Base-by-base conservation (phyloP, 2,113 vertebrate genomes). In the Leucoraja erinaceus region DNA sequence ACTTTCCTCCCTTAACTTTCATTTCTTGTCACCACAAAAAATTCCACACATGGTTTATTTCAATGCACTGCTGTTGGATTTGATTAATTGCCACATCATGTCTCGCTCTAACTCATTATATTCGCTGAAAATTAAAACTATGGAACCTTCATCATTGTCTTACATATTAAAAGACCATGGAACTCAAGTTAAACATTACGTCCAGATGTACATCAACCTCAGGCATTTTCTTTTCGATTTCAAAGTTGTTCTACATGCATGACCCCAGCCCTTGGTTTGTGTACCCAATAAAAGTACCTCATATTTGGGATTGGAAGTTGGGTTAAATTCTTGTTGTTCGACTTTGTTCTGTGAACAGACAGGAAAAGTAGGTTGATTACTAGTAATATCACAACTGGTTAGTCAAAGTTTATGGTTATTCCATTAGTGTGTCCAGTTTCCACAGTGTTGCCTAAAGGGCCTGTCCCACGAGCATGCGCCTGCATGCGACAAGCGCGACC, bases 281-380 rank as follows among this genome's bases (percentile, higher is more conserved):
- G 5, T 66, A 66, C 14, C 59, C 28, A 63, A 75, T 75, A 75
- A 88, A 56, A 59, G 11, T 88, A 88, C 83, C 83, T 88, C 12
- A 88, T 6, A 61, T 33, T 66, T 2, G 59, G 0, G 59, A 63
- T 18, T 88, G 83, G 59, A 63, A 63, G 56, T 20, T 63, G 56
- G 14, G 56, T 88, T 88, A 88, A 31, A 63, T 66, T n/a, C 59
- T 63, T 31, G 28, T 31, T 63, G 59, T 88, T 31, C 4, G 59
- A 66, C 59, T 31, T 88, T 63, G 83, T 66, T 66, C 83, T 88
- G 83, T 88, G 56, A 88, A 88, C 12, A 33, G 56, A 66, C 83
- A 63, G 83, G 63, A 66, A 18, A 5, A 86, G 5, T 16, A 88
- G 28, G 14, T 88, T 18, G 28, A 63, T 31, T 31, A 63, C 59